Conservation (phyloP, 1,140 invertebrate species). For the Drosophila albomicans region DNA sequence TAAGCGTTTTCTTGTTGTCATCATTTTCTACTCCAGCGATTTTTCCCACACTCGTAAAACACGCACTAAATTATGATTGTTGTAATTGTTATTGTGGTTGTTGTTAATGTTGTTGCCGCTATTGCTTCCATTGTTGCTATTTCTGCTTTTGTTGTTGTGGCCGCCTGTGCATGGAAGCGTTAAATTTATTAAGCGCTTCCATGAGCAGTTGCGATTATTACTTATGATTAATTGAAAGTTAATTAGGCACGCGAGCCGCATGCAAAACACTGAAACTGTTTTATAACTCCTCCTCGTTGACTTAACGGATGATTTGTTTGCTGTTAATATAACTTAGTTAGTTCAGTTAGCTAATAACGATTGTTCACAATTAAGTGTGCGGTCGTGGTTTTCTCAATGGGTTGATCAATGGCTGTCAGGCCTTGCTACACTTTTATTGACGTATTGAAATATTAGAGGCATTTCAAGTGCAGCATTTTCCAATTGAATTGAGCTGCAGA, state of each 20-base stretch:
- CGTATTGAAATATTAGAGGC: neutral
- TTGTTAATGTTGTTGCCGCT: conserved; percentile 28
- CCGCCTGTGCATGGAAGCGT: conserved; percentile 49
- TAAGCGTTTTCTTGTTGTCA: conserved; percentile 51
- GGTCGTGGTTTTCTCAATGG: neutral
- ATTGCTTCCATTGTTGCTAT: conserved; percentile 15
- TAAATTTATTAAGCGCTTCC: conserved; percentile 54
- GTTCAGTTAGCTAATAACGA: conserved; percentile 35
- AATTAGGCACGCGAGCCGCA: conserved; percentile 61
- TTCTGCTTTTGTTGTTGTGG: conserved; percentile 11
- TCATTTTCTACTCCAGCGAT: conserved; percentile 71
- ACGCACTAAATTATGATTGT: conserved; percentile 69
- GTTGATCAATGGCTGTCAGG: neutral
- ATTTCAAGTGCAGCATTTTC: too few species aligned
- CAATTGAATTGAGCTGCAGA: neutral
- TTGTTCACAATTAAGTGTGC: conserved; percentile 25
- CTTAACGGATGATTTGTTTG: conserved; percentile 64
- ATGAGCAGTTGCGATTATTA: conserved; percentile 50
- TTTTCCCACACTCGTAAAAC: conserved; percentile 75
- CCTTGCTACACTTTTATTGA: neutral
- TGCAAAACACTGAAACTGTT: conserved; percentile 51
- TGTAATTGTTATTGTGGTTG: conserved; percentile 54
- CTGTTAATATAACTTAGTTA: conserved; percentile 14
- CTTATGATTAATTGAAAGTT: conserved; percentile 78
- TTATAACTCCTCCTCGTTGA: conserved; percentile 47